Evolutionary conservation across 2,113 vertebrate species (phyloP).

Genomic region (Mormoops blainvillei): DNA sequence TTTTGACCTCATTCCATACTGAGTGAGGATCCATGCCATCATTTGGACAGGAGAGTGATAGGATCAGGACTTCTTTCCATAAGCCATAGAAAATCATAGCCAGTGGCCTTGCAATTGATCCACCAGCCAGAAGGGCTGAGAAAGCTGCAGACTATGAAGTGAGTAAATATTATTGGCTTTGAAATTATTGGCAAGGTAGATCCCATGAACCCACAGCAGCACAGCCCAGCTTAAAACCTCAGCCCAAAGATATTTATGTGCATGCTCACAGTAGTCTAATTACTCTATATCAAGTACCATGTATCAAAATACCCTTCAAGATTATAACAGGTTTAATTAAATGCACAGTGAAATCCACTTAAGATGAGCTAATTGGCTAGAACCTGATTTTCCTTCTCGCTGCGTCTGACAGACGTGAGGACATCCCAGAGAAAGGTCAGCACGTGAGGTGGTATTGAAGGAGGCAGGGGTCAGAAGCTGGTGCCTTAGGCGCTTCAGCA

Average conservation of each 20-base stretch:
- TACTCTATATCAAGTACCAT: slow-evolving; percentile 63
- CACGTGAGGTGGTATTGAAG: not conserved
- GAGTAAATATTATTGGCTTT: not conserved
- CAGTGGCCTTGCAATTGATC: slow-evolving; percentile 18
- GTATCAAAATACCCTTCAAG: slow-evolving; percentile 75
- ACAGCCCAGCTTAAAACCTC: slow-evolving; percentile 44
- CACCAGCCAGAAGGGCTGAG: not conserved
- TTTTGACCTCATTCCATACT: not conserved
- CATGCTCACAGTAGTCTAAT: slow-evolving; percentile 61
- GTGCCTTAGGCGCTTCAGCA: not conserved
- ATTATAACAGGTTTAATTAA: slow-evolving; percentile 74
- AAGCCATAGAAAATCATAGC: not conserved
- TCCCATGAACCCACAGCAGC: not conserved
- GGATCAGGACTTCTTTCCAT: not conserved
- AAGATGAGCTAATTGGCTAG: slow-evolving; percentile 71
- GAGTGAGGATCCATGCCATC: not conserved
- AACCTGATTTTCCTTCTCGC: slow-evolving; percentile 66
- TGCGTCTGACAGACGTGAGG: slow-evolving; percentile 56
- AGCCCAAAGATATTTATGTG: slow-evolving; percentile 62
- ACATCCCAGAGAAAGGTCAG: not conserved
- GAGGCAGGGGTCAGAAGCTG: not conserved
- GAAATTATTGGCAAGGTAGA: slow-evolving; percentile 39
- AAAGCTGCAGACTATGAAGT: not conserved
- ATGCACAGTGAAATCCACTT: slow-evolving; percentile 73
- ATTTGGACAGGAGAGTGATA: not conserved